phyloP scores from a whole-genome alignment of 1,140 invertebrate species.

The Drosophila nebulosa region DNA sequence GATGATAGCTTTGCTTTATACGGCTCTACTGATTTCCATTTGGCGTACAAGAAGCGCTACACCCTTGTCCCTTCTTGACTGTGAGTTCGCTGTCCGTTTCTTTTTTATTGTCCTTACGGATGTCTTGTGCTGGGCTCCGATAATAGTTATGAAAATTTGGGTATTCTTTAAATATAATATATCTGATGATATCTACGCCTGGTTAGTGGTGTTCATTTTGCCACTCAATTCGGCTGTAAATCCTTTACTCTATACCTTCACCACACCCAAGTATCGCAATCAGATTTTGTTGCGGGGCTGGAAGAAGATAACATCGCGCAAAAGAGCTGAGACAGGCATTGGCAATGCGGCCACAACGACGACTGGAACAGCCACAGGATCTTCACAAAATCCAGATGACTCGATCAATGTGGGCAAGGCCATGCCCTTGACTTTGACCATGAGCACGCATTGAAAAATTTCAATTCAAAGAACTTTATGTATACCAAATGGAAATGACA shows the following conservation, averaged over 20 bases:
- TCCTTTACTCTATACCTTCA: conserved; percentile 90
- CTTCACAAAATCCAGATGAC: conserved; percentile 72
- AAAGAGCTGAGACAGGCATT: conserved; percentile 53
- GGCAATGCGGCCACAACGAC: conserved; percentile 65
- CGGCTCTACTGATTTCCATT: conserved; percentile 86
- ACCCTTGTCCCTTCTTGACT: conserved; percentile 84
- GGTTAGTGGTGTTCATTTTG: conserved; percentile 89
- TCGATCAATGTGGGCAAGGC: conserved; percentile 50
- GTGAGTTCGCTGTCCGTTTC: conserved; percentile 86
- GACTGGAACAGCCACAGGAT: conserved; percentile 70
- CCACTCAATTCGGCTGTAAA: conserved; percentile 91
- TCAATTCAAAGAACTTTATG: not conserved
- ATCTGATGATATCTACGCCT: conserved; percentile 86
- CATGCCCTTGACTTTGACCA: conserved; percentile 52
- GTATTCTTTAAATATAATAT: conserved; percentile 84
- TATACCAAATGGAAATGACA: conserved; percentile 31
- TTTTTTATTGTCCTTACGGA: conserved; percentile 89
- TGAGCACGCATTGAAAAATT: not conserved
- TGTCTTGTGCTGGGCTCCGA: conserved; percentile 88
- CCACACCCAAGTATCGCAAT: conserved; percentile 86
- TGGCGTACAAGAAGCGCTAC: conserved; percentile 84
- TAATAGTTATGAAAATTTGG: conserved; percentile 86
- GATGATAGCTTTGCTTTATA: conserved; percentile 85
- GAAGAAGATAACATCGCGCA: conserved; percentile 75
- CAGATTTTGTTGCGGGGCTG: conserved; percentile 80